Base-by-base conservation (phyloP, 2,797 vertebrate species). In the Pipistrellus pygmaeus region DNA sequence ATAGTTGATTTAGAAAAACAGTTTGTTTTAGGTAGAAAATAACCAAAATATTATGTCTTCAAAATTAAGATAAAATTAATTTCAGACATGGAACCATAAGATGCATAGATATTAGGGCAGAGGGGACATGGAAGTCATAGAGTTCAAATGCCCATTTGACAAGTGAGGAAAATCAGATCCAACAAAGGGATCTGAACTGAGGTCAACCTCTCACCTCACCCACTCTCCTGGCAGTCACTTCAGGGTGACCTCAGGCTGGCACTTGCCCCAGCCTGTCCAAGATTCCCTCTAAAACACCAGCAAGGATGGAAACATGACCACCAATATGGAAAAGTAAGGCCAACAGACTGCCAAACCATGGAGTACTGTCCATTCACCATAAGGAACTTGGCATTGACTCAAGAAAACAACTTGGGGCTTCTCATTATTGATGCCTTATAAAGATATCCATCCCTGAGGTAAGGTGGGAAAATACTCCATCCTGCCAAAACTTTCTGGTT, bases 61-160 rank as follows among this genome's bases (percentile, higher is more conserved):
- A 91, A 69, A 85, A 64, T 86, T 69, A 80, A 95, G 92, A 44
- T 41, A 71, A 89, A 87, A 80, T 32, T 51, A 53, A 88, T 81
- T 93, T 90, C 41, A 76, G 32, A 76, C 18, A 35, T 73, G 30
- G 57, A 87, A 73, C 1, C 30, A 75, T 20, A 85, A 72, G 23
- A 69, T 44, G 5, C 35, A 64, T 23, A 91, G 25, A 72, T 18
- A 48, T 5, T 2, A 75, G n/a, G 44, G 20, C 41, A 71, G 17
- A 77, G 3, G 51, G 8, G 3, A 21, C 20, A 84, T 2, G 8
- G 21, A 62, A 18, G 76, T 48, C 55, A 75, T 3, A 48, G 25
- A 80, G 0, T n/a, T 93, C 38, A 85, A 75, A 60, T 32, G 68
- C 1, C 15, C 20, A 25, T 46, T 80, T 57, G 55, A 51, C 8